Evolutionary conservation across 2,113 vertebrate genomes (phyloP).

Genomic region (Cyprinodon brontotheroides): DNA sequence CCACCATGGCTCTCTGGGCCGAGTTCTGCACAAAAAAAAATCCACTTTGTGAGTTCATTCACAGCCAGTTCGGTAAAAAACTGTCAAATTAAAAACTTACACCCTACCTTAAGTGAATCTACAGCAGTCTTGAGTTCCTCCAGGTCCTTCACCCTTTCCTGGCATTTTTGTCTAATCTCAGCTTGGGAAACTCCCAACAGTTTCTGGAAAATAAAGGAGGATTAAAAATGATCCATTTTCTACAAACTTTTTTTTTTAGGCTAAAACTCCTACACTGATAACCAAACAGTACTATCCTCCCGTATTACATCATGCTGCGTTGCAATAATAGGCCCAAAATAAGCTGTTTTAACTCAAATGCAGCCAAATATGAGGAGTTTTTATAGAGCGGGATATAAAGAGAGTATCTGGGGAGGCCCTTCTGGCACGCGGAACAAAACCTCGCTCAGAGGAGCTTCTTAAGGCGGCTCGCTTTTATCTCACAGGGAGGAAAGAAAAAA

Average conservation of each 20-base stretch:
- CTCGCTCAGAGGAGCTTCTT: slow-evolving; percentile 57
- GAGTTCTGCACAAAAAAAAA: slow-evolving; percentile 70
- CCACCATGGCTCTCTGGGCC: slow-evolving; percentile 82
- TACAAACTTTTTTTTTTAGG: background rate
- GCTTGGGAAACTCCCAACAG: slow-evolving; percentile 80
- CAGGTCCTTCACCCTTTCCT: slow-evolving; percentile 83
- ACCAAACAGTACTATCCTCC: background rate
- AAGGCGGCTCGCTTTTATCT: slow-evolving; percentile 70
- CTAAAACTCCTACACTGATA: slow-evolving; percentile 5
- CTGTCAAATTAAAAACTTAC: background rate
- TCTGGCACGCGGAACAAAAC: slow-evolving; percentile 50
- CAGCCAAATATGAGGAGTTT: slow-evolving; percentile 8
- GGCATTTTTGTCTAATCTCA: slow-evolving; percentile 83
- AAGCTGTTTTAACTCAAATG: slow-evolving; percentile 2
- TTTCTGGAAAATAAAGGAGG: slow-evolving; percentile 72
- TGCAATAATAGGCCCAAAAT: slow-evolving; percentile 3
- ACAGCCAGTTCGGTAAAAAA: background rate
- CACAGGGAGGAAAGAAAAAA: slow-evolving; percentile 23
- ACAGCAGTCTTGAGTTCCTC: slow-evolving; percentile 82
- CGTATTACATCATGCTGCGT: slow-evolving; percentile 9
- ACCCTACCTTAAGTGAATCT: slow-evolving; percentile 81
- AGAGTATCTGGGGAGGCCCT: slow-evolving; percentile 47
- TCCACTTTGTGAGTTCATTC: background rate
- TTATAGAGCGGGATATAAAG: slow-evolving; percentile 9
- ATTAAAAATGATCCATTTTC: slow-evolving; percentile 12